Base-by-base conservation (phyloP, 2,113 vertebrate species). In the Campylomormyrus tamandua region DNA sequence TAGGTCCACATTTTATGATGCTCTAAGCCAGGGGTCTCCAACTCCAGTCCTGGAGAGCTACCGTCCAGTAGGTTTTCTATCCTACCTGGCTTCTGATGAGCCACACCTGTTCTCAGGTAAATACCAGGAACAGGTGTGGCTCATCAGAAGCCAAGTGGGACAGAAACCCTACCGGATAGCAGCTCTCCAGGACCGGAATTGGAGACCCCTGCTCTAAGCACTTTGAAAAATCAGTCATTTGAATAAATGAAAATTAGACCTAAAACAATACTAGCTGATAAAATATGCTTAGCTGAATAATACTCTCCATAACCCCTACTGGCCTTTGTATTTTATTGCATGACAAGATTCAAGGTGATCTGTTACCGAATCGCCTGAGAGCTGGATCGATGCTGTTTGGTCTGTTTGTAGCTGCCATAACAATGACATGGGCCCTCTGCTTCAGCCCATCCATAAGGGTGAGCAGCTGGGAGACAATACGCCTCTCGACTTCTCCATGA, bases 321-420 rank as follows among this genome's bases (percentile, higher is more conserved):
- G 74, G 35, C 13, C 74, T 19, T n/a, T 77, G 5, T 19, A 39
- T 39, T 42, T 42, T 19, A 42, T 35, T 80, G 35, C 6, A 80
- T 19, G 74, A 19, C 31, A 42, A 17, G 35, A 0, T 42, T 39
- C 74, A 35, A 31, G 27, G 9, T 27, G 66, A 74, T 35, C 9
- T 50, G 50, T 96, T 96, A 99, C 98, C 98, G 5, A 99, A 99
- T 95, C 98, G 95, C 91, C 98, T 96, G 88, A 99, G 97, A 0
- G 98, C 98, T 1, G 98, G 98, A 92, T 99, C 98, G 62, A 99
- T 99, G 97, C 98, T 99, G 95, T 99, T 99, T 8, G 98, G 98
- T 96, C 98, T 98, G 96, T 99, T 99, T 90, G 98, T 99, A 91
- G 98, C 98, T 91, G 98, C 98, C 98, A 99, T 99, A 86, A 99